Base-by-base conservation (phyloP, 2,797 vertebrate species). In the Cuniculus paca region DNA sequence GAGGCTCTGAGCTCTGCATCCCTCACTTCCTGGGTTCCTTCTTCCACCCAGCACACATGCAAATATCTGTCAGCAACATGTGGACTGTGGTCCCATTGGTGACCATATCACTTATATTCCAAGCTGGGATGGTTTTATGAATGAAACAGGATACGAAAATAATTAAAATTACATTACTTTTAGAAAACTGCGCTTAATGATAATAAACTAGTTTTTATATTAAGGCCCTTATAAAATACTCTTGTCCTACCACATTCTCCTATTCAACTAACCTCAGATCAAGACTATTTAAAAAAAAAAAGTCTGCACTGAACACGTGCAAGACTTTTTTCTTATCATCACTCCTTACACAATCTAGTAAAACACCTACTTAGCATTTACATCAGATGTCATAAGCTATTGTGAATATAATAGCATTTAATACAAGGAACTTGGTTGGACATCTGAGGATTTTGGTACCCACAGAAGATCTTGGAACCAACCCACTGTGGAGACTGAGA, bases 161-260 rank as follows among this genome's bases (percentile, higher is more conserved):
- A 84, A 68, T 88, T 82, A 50, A 82, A 84, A 75, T 68, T 65
- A 68, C 24, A 78, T 89, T 68, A 58, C 68, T 90, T 94, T 70
- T 56, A 60, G 81, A 70, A 80, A 84, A 80, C 79, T 75, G 88
- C 90, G 70, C n/a, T 81, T 90, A 88, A 54, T 88, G 31, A 65
- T 88, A 52, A 88, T 78, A 87, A 48, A 42, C 36, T 34, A 19
- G 9, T 28, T 92, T 97, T 96, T 68, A 48, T 58, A 31, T 61
- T 45, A 97, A 92, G 65, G 1, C 6, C 34, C 56, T 42, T 83
- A 68, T 68, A 77, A 92, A 84, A 90, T 77, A 77, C 10, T 16
- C 12, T 52, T 31, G 10, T 19, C 45, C 12, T 80, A 50, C 36
- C 6, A 52, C 36, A 63, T 52, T 19, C 26, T 56, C 34, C 6